These are phyloP conservation scores for Marmota monax DNA, from an alignment of 2,113 vertebrate genomes.

Conservation along the genomic window DNA sequence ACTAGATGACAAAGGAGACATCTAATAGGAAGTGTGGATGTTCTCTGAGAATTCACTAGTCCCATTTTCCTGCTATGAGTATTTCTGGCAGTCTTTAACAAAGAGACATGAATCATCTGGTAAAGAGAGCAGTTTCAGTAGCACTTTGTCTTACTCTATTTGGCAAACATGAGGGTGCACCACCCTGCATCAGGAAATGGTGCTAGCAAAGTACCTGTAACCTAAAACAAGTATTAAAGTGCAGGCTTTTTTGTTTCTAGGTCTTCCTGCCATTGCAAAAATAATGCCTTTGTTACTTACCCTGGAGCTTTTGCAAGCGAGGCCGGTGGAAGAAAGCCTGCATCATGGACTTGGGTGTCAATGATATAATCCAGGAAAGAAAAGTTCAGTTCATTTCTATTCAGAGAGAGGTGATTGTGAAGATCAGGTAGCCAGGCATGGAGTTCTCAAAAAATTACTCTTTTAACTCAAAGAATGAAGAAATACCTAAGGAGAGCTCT, in stretches of 20 bases:
- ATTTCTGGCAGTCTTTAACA: background rate
- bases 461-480: background rate
- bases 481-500: constrained; percentile 13
- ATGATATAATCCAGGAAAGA: background rate
- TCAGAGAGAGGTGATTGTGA: background rate
- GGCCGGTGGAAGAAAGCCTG: constrained; percentile 11
- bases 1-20: background rate
- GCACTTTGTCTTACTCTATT: background rate
- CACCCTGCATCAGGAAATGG: background rate
- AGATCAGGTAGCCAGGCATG: background rate
- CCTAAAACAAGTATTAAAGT: constrained; percentile 24
- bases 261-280: constrained; percentile 41
- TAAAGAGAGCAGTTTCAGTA: background rate
- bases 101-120: background rate
- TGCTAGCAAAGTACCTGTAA: background rate
- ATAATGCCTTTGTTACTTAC: constrained; percentile 51
- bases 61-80: background rate
- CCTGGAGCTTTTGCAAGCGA: background rate
- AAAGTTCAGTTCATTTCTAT: background rate
- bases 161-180: background rate
- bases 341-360: background rate
- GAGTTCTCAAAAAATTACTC: background rate
- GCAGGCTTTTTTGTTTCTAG: background rate
- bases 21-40: background rate
- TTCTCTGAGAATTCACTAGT: background rate